phyloP scores from a whole-genome alignment of 2,113 vertebrate species.

The Nerophis lumbriciformis region DNA sequence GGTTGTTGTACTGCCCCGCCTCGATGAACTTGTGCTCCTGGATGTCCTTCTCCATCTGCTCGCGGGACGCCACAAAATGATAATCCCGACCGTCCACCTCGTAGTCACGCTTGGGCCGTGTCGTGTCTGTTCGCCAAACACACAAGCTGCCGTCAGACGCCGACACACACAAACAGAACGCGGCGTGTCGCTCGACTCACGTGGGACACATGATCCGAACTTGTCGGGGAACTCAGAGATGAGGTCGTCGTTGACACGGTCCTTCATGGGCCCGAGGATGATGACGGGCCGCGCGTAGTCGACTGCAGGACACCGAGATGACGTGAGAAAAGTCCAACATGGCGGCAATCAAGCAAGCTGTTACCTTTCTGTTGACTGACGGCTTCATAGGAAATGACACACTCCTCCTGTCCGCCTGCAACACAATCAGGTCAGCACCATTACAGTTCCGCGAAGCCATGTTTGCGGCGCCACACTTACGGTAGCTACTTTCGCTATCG shows the following conservation, averaged over 20 bases:
- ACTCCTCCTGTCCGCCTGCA: slow-evolving; percentile 93
- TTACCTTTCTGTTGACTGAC: slow-evolving; percentile 91
- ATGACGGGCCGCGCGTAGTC: slow-evolving; percentile 94
- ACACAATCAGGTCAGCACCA: not conserved
- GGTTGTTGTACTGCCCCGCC: slow-evolving; percentile 98
- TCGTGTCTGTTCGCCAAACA: slow-evolving; percentile 77
- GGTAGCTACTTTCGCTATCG: slow-evolving; percentile 99
- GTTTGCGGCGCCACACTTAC: slow-evolving; percentile 77
- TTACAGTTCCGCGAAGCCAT: too few species aligned
- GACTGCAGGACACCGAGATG: slow-evolving; percentile 64
- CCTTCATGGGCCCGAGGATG: slow-evolving; percentile 97
- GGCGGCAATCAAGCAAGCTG: too few species aligned
- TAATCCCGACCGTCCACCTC: slow-evolving; percentile 95
- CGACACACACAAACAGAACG: not conserved
- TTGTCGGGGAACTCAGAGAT: slow-evolving; percentile 98
- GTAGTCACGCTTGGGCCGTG: slow-evolving; percentile 94
- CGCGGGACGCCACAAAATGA: slow-evolving; percentile 91
- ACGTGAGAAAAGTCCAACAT: not conserved
- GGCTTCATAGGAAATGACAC: slow-evolving; percentile 91
- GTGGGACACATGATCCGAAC: slow-evolving; percentile 96
- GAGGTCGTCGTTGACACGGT: slow-evolving; percentile 94
- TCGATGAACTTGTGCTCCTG: slow-evolving; percentile 98
- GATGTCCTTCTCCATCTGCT: slow-evolving; percentile 98
- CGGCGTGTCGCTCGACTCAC: slow-evolving; percentile 69
- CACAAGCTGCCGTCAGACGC: not conserved